These are phyloP conservation scores for Drosophila greeni DNA, from an alignment of 2,888 invertebrate genomes.

Conservation along the genomic window DNA sequence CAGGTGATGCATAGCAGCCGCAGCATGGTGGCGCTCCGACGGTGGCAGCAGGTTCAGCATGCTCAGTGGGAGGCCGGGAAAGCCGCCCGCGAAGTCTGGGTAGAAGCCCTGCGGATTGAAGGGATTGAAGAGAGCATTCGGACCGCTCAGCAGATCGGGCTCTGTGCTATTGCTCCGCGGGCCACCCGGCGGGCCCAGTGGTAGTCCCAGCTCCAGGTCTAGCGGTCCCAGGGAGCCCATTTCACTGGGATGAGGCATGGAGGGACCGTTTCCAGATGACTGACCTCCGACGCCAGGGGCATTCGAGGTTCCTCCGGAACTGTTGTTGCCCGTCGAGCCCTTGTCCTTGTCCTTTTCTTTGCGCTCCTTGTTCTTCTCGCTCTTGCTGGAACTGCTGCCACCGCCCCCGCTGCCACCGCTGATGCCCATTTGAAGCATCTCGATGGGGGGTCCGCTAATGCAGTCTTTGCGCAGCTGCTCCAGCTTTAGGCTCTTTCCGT, in stretches of 20 bases:
- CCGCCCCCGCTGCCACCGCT: constrained; percentile 76
- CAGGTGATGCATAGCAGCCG: constrained; percentile 81
- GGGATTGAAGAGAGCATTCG: constrained; percentile 86
- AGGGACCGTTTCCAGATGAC: constrained; percentile 40
- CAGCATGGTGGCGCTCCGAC: constrained; percentile 82
- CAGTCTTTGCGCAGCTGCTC: constrained; percentile 93
- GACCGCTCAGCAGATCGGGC: constrained; percentile 82
- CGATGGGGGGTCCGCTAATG: constrained; percentile 87
- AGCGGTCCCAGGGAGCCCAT: constrained; percentile 55
- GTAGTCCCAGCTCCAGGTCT: constrained; percentile 66
- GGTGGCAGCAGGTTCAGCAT: constrained; percentile 91
- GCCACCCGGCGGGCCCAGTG: constrained; percentile 67
- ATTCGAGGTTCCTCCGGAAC: constrained; percentile 30
- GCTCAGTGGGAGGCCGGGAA: constrained; percentile 88
- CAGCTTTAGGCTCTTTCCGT: constrained; percentile 93
- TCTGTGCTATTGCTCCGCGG: constrained; percentile 85
- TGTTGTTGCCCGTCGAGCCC: constrained; percentile 21
- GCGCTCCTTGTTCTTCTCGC: constrained; percentile 68
- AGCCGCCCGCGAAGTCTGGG: constrained; percentile 89
- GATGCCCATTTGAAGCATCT: constrained; percentile 83
- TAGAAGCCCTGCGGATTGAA: constrained; percentile 88
- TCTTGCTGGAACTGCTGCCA: constrained; percentile 56
- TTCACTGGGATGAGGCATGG: constrained; percentile 57
- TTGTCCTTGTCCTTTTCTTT: constrained; percentile 69
- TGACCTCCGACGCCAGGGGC: constrained; percentile 22